Evolutionary conservation across 2,888 invertebrate species (phyloP), one percentile per base, ranked within the genome.

Genomic region (Tanytarsus gracilentus): DNA sequence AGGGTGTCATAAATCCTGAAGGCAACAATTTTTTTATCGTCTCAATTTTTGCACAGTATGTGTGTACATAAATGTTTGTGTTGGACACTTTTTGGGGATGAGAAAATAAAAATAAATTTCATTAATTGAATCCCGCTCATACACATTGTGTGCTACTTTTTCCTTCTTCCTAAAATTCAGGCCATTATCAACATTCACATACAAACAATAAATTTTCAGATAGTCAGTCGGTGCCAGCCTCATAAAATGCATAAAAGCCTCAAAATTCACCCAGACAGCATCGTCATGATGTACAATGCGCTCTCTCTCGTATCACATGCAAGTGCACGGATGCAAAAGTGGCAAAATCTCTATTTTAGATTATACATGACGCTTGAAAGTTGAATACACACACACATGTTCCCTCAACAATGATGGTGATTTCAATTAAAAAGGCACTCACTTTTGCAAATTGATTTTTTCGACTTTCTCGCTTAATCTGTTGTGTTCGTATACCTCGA

Each of bases 341-440:
- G 30, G 30, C 27, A 33, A 53, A 53, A 18, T 4, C 36, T 14
- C 51, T 30, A 36, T 36, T 36, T 33, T 36, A 36, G 36, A 36
- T 36, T 36, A n/a, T 14, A 36, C n/a, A 36, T 16, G 16, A 14
- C n/a, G 16, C 36, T 14, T 16, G 16, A 14, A 44, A 44, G 21
- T 44, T 44, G 44, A n/a, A n/a, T n/a, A n/a, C n/a, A n/a, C n/a
- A n/a, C n/a, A n/a, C 40, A 26, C 9, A 27, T 56, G 55, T 27
- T 25, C 16, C 23, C 14, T 25, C 27, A n/a, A 33, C 33, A 53
- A 53, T 53, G 53, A 53, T 29, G 33, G 53, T 30, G n/a, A 53
- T 55, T 55, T 55, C 55, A 55, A 55, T 55, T 40, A 56, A 40
- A 56, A 56, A 18, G 40, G 53, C 53, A 53, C 9, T 18, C 16